Base-by-base conservation (phyloP, 2,113 vertebrate species). In the Hemiscyllium ocellatum region DNA sequence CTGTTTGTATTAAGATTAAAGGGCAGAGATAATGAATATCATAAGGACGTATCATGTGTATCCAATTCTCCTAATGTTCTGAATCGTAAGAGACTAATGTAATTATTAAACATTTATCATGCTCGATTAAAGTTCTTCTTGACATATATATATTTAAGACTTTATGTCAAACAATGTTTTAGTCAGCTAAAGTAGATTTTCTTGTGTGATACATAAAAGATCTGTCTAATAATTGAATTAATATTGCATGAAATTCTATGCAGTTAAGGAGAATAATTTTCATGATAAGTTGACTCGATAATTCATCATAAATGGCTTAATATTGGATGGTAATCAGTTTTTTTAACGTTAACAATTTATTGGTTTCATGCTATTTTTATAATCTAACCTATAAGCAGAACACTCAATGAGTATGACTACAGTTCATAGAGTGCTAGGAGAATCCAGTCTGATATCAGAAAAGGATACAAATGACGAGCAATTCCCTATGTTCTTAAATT, bases 21-120 rank as follows among this genome's bases (percentile, higher is more conserved):
- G 24, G 72, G 4, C 66, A 70, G 70, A 94, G 37, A 65, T 91
- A 90, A 22, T 68, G 47, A 94, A 47, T 37, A 52, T 29, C 69
- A 2, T 50, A 52, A 76, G 68, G 24, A 12, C 47, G 52, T 95
- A 72, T 72, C 15, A 76, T 95, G 26, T 72, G 68, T 76, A 47
- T 68, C 37, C 68, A 70, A 66, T 70, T 47, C 42, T 22, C 72
- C 26, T 72, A 70, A 56, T 90, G 26, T 22, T 65, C 26, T 90
- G 52, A 90, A 50, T 76, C 76, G 13, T 76, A 72, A 72, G 68
- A 72, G 42, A 4, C 69, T 95, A 68, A 52, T 95, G 13, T 17
- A 47, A 37, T 93, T 83, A 90, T 90, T 95, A 95, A 50, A 95
- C 12, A 95, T 95, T 70, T 72, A 69, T 95, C 24, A 95, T 52